phyloP scores from a whole-genome alignment of 2,113 vertebrate genomes.

The Tyto alba region DNA sequence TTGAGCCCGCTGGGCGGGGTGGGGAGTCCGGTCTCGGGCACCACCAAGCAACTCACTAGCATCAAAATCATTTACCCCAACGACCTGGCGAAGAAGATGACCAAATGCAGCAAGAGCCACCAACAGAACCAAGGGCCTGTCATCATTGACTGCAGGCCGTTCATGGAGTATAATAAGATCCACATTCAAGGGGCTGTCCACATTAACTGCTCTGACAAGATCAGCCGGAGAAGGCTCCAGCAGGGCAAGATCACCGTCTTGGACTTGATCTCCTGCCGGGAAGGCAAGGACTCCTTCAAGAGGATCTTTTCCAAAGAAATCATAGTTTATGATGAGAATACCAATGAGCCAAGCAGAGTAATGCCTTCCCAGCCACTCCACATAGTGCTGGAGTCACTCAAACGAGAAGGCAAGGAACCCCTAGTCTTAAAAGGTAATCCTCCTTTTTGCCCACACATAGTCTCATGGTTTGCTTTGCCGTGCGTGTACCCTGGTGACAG shows the following conservation, averaged over 20 bases:
- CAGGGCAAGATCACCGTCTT: conserved; percentile 98
- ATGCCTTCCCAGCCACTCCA: conserved; percentile 90
- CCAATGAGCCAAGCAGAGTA: conserved; percentile 88
- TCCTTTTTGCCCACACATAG: accelerated
- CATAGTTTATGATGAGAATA: conserved; percentile 96
- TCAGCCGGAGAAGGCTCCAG: conserved; percentile 93
- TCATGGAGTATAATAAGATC: conserved; percentile 98
- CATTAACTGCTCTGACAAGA: conserved; percentile 98
- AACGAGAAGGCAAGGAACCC: conserved; percentile 95
- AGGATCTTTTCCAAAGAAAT: conserved; percentile 99
- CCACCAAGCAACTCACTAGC: conserved; percentile 74
- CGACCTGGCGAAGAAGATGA: conserved; percentile 94
- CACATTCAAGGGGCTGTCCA: conserved; percentile 97
- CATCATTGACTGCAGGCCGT: conserved; percentile 97
- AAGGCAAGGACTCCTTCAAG: conserved; percentile 96
- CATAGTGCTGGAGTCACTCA: conserved; percentile 93
- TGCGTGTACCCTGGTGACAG: not conserved
- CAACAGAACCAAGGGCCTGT: conserved; percentile 86
- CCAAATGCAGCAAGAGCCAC: conserved; percentile 89
- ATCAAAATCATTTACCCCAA: conserved; percentile 91
- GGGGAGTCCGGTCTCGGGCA: conserved; percentile 75
- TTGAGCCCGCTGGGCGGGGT: conserved; percentile 77
- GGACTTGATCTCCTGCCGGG: conserved; percentile 94
- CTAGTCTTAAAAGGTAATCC: conserved; percentile 93
- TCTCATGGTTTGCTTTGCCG: not conserved